A percentile compares a stretch with the other conserved stretches of the same genome.
These are phyloP conservation scores for Zaprionus capensis DNA, from an alignment of 1,140 invertebrate genomes.

Conservation along the genomic window DNA sequence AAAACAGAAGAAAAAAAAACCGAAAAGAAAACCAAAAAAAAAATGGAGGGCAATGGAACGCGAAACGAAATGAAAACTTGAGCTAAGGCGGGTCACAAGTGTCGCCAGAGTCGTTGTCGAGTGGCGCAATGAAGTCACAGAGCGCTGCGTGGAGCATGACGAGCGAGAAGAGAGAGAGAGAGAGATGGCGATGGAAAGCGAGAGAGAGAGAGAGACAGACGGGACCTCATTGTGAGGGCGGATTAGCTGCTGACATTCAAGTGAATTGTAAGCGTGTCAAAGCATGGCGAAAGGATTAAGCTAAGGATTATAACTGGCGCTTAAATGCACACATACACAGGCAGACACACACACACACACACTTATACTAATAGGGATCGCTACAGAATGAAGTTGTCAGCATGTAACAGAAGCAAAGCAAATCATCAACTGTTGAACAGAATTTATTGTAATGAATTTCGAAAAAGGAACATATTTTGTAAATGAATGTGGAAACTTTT, in stretches of 20 bases:
- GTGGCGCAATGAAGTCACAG: constrained; percentile 48
- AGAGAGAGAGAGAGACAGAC: constrained; percentile 12
- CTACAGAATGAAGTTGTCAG: constrained; percentile 28
- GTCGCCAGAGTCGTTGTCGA: constrained; percentile 51
- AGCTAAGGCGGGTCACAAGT: constrained; percentile 67
- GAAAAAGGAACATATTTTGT: not conserved
- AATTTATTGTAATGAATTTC: not conserved
- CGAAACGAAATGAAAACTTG: constrained; percentile 69
- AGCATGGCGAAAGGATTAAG: constrained; percentile 75
- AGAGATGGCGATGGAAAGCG: not conserved
- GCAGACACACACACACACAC: not conserved
- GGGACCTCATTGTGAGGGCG: constrained; percentile 64
- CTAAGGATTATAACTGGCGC: constrained; percentile 64
- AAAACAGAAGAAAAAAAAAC: constrained; percentile 34
- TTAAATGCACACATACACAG: constrained; percentile 17
- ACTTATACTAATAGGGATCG: not conserved
- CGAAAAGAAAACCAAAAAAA: constrained; percentile 29
- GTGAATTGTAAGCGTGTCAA: constrained; percentile 80
- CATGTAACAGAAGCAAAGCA: not conserved
- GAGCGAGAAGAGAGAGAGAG: not conserved
- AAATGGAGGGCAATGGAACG: constrained; percentile 29
- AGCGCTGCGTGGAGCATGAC: not conserved
- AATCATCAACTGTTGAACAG: not conserved
- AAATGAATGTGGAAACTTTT: too few relatives aligned
- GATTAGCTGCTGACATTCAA: constrained; percentile 76